These are phyloP conservation scores for Watsonalla cultraria DNA, from an alignment of 2,888 invertebrate genomes.

Conservation along the genomic window DNA sequence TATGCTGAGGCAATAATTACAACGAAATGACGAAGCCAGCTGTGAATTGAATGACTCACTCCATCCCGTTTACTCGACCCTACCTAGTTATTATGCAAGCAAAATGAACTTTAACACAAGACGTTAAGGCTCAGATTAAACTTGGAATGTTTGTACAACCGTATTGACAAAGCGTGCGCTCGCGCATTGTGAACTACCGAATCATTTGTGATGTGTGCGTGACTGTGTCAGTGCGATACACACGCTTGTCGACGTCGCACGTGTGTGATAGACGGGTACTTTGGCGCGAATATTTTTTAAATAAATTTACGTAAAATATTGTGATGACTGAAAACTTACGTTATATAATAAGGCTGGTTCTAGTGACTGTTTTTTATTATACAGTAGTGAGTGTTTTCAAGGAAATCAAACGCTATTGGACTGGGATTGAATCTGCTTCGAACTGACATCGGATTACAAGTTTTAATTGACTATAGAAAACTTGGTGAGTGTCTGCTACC, in stretches of 20 bases:
- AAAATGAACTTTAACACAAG: conserved; percentile 1
- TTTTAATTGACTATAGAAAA: conserved; percentile 15
- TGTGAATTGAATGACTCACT: conserved; percentile 60
- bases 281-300: conserved; percentile 33
- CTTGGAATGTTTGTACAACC: conserved; percentile 19
- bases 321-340: conserved; percentile 64
- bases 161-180: conserved; percentile 56
- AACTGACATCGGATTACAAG: conserved; percentile 28
- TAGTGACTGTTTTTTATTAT: conserved; percentile 62
- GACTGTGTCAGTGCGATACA: conserved; percentile 53
- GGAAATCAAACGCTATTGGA: conserved; percentile 56
- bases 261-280: conserved; percentile 20
- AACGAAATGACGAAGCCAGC: conserved; percentile 63
- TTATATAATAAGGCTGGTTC: conserved; percentile 50
- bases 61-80: conserved; percentile 40
- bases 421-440: conserved; percentile 33
- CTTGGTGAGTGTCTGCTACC: conserved; percentile 25
- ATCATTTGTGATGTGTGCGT: conserved; percentile 26
- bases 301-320: conserved; percentile 19
- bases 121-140: conserved; percentile 13
- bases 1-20: conserved; percentile 29
- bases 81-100: conserved; percentile 9
- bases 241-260: conserved; percentile 26
- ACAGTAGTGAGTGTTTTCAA: conserved; percentile 54
- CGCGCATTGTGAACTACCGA: conserved; percentile 61